Base-by-base conservation (phyloP, 2,888 invertebrate species). In the Oscheius onirici region DNA sequence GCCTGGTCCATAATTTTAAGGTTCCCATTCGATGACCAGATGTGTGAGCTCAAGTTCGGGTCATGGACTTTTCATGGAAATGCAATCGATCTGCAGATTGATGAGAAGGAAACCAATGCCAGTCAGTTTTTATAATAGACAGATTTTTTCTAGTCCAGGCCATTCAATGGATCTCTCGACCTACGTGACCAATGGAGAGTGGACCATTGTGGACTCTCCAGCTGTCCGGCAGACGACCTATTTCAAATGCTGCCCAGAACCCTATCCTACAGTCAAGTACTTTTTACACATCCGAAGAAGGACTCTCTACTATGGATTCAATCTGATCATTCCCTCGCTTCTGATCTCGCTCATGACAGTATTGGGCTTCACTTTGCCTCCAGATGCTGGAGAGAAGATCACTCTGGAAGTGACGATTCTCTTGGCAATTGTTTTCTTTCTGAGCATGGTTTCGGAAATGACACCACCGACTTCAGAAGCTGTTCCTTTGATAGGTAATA, bases 281-380 rank as follows among this genome's bases (percentile, higher is more conserved):
- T 93, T 93, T 87, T 94, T 97, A 88, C 93, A 94, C 89, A 95
- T 97, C 89, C 92, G 96, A 86, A 92, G 97, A 88, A 92, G 97
- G 88, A 97, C 97, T 74, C 92, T 99, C 84, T 97, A 97, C 91
- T 97, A 97, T 91, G 96, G 97, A 91, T 97, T 97, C 92, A 99
- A 99, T 91, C 92, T 97, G 88, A 97, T 97, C 90, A 95, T 97
- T 89, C 97, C 97, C 83, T 97, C 97, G 90, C 95, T 97, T 88
- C 92, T 97, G 89, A 97, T 99, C 88, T 95, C 97, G 85, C 95
- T 97, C 84, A 96, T 99, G 96, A 95, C 97, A 79, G 92, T 99
- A 84, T 92, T 99, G 85, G 95, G 96, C 84, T 99, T 99, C 91
- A 95, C 96, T 83, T 91, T 99, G 88, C 97, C 97, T 86, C 97